Percentiles rank a stretch among this genome's conserved stretches.
Conservation (phyloP, 2,113 vertebrate species). For the Loxodonta africana region DNA sequence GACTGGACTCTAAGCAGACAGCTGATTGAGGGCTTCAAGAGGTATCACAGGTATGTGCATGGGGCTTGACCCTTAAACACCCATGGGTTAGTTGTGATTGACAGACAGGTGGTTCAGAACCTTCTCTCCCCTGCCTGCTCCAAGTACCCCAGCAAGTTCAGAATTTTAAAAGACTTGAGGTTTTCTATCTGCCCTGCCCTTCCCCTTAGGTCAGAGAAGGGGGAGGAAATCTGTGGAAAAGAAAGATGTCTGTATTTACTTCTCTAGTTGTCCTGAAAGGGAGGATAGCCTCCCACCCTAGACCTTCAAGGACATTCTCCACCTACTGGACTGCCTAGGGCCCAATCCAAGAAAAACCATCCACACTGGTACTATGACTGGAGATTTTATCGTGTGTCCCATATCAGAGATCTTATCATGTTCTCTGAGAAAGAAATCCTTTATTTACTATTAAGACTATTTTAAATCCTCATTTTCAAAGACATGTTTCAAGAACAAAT, state of each 20-base stretch:
- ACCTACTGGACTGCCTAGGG: not conserved
- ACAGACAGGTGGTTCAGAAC: not conserved
- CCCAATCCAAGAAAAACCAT: not conserved
- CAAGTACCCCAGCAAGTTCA: not conserved
- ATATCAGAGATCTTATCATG: not conserved
- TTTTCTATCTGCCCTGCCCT: not conserved
- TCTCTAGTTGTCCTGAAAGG: not conserved
- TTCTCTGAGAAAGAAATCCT: constrained; percentile 20
- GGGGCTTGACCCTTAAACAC: not conserved
- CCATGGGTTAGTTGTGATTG: not conserved
- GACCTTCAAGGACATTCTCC: not conserved
- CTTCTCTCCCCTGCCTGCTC: not conserved
- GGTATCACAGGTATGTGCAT: not conserved
- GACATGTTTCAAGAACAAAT: not conserved
- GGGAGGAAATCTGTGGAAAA: not conserved
- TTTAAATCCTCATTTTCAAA: constrained; percentile 54
- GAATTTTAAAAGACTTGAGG: not conserved
- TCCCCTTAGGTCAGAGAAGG: not conserved
- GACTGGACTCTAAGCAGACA: not conserved
- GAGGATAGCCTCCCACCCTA: not conserved
- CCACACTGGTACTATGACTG: not conserved
- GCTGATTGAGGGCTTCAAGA: not conserved
- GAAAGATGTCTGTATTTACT: not conserved
- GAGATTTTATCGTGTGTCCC: not conserved
- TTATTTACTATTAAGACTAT: not conserved